Evolutionary conservation across 1,140 invertebrate species (phyloP).

Genomic region (Solenopsis invicta): DNA sequence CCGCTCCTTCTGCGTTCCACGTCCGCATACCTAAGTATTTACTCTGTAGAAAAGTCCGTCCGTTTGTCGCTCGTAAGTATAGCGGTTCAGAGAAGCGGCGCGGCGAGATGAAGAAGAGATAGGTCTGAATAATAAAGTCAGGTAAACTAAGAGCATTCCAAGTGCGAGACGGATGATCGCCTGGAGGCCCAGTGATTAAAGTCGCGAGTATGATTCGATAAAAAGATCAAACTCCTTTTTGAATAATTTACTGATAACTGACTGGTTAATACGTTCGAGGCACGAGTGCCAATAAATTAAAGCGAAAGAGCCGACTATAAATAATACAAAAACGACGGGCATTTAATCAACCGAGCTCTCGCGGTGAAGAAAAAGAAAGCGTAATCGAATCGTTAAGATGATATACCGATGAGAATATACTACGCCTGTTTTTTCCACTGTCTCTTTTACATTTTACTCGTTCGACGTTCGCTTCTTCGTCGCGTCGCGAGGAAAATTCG

Average conservation of each 20-base stretch:
- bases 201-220: background rate
- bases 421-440: background rate
- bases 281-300: background rate
- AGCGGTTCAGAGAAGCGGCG: conserved; percentile 33
- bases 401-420: background rate
- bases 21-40: conserved; percentile 8
- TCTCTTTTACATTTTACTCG: background rate
- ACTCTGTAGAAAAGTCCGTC: conserved; percentile 12
- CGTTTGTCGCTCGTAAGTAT: conserved; percentile 4
- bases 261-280: background rate
- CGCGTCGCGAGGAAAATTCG: background rate
- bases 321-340: background rate
- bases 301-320: background rate
- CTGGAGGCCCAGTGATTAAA: conserved; percentile 6
- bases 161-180: conserved; percentile 17
- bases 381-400: conserved; percentile 26
- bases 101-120: conserved; percentile 25
- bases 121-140: conserved; percentile 25
- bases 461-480: background rate
- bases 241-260: background rate
- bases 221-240: background rate
- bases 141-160: background rate
- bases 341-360: background rate
- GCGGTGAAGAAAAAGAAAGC: background rate
- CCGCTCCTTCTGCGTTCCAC: background rate